phyloP scores from a whole-genome alignment of 92 coral and sea anemone genomes.

The Palythoa grandiflora region DNA sequence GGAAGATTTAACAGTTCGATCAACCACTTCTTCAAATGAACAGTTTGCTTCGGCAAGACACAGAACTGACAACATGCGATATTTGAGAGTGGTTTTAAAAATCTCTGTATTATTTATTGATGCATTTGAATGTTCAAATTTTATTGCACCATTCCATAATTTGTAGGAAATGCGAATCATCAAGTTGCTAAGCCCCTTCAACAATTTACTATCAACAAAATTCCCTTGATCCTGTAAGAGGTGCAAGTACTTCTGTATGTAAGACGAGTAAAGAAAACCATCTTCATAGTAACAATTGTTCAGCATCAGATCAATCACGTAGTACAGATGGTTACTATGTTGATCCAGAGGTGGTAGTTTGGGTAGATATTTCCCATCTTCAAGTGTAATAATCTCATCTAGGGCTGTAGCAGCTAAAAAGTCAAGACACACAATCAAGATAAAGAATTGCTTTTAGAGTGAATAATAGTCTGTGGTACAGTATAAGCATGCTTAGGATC shows the following conservation, averaged over 20 bases:
- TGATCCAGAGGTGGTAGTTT: constrained; percentile 73
- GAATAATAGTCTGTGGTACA: no score
- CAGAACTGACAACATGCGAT: constrained; percentile 65
- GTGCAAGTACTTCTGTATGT: constrained; percentile 68
- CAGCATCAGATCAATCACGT: constrained; percentile 68
- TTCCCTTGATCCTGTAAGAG: constrained; percentile 60
- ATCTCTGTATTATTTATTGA: constrained; percentile 34
- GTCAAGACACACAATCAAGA: not conserved
- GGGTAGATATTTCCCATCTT: constrained; percentile 69
- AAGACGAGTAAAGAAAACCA: constrained; percentile 67
- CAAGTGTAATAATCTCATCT: constrained; percentile 54
- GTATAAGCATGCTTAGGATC: no score
- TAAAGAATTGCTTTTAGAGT: no score
- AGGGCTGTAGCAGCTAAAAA: constrained; percentile 63
- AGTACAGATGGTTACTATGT: constrained; percentile 70
- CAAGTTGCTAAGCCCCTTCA: constrained; percentile 63
- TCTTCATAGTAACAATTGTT: constrained; percentile 57
- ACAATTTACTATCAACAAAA: constrained; percentile 43
- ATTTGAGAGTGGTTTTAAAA: constrained; percentile 51
- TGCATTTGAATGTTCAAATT: constrained; percentile 56
- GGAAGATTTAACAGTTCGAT: constrained; percentile 66
- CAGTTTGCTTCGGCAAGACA: constrained; percentile 67
- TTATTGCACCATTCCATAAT: constrained; percentile 75
- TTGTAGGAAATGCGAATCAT: constrained; percentile 63
- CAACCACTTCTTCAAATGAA: constrained; percentile 66